Conservation (phyloP, 1,140 invertebrate genomes). For the Xylocopa sonorina region DNA sequence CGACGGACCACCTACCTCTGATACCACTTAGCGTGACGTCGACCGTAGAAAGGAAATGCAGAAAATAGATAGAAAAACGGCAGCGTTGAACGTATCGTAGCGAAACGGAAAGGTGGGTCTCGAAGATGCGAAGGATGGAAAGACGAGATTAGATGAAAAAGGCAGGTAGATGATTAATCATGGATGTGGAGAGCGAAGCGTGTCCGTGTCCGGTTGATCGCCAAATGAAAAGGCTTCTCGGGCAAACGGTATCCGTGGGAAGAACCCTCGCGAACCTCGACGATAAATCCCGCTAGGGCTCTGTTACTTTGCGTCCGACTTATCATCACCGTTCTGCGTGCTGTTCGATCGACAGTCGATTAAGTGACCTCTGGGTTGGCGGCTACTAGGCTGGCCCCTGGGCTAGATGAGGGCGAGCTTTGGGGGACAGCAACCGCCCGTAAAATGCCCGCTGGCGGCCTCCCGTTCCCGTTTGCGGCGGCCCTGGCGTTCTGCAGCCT, state of each 20-base stretch:
- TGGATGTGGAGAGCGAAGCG: slow-evolving; percentile 52
- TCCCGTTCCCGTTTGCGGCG: slow-evolving; percentile 82
- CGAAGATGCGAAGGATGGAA: slow-evolving; percentile 21
- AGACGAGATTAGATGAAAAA: slow-evolving; percentile 36
- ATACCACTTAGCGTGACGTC: slow-evolving; percentile 23
- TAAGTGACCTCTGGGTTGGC: slow-evolving; percentile 76
- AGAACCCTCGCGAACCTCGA: background rate
- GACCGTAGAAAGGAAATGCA: slow-evolving; percentile 22
- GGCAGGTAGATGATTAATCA: slow-evolving; percentile 51
- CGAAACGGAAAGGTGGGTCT: slow-evolving; percentile 27
- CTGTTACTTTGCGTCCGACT: slow-evolving; percentile 62
- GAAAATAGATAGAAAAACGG: slow-evolving; percentile 5
- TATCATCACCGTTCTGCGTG: slow-evolving; percentile 50
- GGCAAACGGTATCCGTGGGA: too few species aligned
- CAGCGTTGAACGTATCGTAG: slow-evolving; percentile 31
- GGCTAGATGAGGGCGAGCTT: slow-evolving; percentile 82
- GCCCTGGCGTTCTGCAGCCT: slow-evolving; percentile 82
- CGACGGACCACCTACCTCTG: slow-evolving; percentile 38
- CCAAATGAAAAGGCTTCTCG: background rate
- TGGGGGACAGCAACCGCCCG: slow-evolving; percentile 80
- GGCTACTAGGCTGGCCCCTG: slow-evolving; percentile 79
- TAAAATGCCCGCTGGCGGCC: slow-evolving; percentile 78
- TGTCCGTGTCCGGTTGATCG: slow-evolving; percentile 18
- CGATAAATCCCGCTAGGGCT: slow-evolving; percentile 26
- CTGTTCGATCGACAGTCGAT: slow-evolving; percentile 68